phyloP scores from a whole-genome alignment of 2,113 vertebrate species.

The Seriola aureovittata region DNA sequence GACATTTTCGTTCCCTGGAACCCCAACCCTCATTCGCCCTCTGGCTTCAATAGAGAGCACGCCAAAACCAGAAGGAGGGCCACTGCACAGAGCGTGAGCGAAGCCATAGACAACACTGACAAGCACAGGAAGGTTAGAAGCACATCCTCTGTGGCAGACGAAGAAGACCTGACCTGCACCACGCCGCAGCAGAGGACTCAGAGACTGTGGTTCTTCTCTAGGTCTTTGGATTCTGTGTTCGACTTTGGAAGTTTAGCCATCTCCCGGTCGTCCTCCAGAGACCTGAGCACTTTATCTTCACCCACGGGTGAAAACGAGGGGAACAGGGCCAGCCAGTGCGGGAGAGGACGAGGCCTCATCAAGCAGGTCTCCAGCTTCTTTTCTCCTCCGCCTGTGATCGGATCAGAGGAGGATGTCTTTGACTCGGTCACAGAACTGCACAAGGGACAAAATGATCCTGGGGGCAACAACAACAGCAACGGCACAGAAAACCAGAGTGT shows the following conservation, averaged over 20 bases:
- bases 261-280: conserved; percentile 74
- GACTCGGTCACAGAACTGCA: conserved; percentile 72
- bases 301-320: conserved; percentile 64
- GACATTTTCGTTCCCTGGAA: conserved; percentile 88
- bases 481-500: conserved; percentile 51
- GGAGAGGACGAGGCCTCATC: conserved; percentile 67
- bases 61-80: conserved; percentile 52
- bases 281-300: conserved; percentile 74
- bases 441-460: conserved; percentile 49
- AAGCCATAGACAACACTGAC: conserved; percentile 71
- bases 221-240: conserved; percentile 85
- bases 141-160: conserved; percentile 78
- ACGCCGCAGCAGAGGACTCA: conserved; percentile 77
- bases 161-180: conserved; percentile 61
- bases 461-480: conserved; percentile 11
- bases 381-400: conserved; percentile 73
- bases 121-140: conserved; percentile 82
- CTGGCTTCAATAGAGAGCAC: conserved; percentile 13
- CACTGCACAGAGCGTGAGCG: conserved; percentile 70
- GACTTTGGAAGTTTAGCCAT: conserved; percentile 77
- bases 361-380: conserved; percentile 82
- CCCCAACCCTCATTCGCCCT: conserved; percentile 75
- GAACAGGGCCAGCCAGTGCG: conserved; percentile 40
- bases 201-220: conserved; percentile 86
- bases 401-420: conserved; percentile 85